Evolutionary conservation across 1,140 invertebrate genomes (phyloP).

Genomic region (Papilio xuthus): DNA sequence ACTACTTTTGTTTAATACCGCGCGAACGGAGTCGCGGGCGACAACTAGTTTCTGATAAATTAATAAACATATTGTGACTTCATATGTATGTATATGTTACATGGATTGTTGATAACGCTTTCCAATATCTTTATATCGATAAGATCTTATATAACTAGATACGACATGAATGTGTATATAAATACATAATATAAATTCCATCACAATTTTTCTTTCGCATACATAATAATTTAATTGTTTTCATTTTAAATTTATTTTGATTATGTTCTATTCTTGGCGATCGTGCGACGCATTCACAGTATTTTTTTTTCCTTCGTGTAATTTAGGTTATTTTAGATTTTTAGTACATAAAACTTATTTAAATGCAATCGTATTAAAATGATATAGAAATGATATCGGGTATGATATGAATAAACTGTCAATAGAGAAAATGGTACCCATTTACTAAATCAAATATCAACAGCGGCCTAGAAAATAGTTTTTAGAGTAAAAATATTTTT

Average conservation of each 20-base stretch:
- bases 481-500: too few species aligned
- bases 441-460: slow-evolving; percentile 1
- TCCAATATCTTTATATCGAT: not conserved
- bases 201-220: not conserved
- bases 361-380: not conserved
- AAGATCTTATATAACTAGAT: not conserved
- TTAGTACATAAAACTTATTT: not conserved
- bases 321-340: too few species aligned
- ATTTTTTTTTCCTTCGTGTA: too few species aligned
- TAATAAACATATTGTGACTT: not conserved
- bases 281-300: too few species aligned
- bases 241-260: too few species aligned
- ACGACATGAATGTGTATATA: not conserved
- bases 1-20: too few species aligned
- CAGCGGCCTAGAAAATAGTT: not conserved
- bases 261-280: too few species aligned
- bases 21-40: too few species aligned
- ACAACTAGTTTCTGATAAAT: not conserved
- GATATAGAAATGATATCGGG: not conserved
- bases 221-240: too few species aligned
- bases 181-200: not conserved
- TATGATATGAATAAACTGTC: not conserved
- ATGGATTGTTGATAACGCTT: not conserved
- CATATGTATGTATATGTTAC: not conserved
- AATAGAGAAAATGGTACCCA: not conserved